Base-by-base conservation (phyloP, 2,888 invertebrate genomes). In the Acanthosepion pharaonis region DNA sequence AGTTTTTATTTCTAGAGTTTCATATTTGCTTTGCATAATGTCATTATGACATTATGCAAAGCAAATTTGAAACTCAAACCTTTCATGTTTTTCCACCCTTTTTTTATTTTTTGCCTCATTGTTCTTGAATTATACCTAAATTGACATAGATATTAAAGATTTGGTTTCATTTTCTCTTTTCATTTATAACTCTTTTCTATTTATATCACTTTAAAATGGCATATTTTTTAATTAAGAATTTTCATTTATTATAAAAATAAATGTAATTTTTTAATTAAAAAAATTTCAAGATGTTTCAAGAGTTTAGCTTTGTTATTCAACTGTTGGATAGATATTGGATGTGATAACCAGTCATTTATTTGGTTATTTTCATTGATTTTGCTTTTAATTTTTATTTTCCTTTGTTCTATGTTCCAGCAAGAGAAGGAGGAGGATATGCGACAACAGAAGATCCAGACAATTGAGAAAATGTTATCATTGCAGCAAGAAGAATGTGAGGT, bases 401-500 rank as follows among this genome's bases (percentile, higher is more conserved):
- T 78, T 78, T 78, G 6, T 11, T 28, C n/a, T 78, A 78, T 78
- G 8, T 93, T 93, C 18, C 53, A 93, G 93, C 93, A 93, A 53
- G 93, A 93, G 53, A 93, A 93, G 51, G 93, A 93, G 53, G 53
- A 53, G 93, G 53, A 93, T 93, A 49, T 93, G 93, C 93, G 93
- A 93, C 93, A 93, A 20, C 93, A 93, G 53, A 93, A 53, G 49
- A 93, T 93, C 33, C 49, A 49, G 8, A 93, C 93, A 6, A 93
- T 93, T 53, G 93, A 93, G 33, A 93, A 93, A 53, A 93, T 93
- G 93, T 53, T 93, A 11, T 49, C 49, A 93, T n/a, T 93, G n/a
- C 93, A 93, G 20, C 93, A 93, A 93, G 93, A 93, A 93, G 93
- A 93, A 93, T 93, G 93, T 51, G 23, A n/a, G 49, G 93, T 93